Base-by-base conservation (phyloP, 2,888 invertebrate genomes). In the Scaptomyza parva region DNA sequence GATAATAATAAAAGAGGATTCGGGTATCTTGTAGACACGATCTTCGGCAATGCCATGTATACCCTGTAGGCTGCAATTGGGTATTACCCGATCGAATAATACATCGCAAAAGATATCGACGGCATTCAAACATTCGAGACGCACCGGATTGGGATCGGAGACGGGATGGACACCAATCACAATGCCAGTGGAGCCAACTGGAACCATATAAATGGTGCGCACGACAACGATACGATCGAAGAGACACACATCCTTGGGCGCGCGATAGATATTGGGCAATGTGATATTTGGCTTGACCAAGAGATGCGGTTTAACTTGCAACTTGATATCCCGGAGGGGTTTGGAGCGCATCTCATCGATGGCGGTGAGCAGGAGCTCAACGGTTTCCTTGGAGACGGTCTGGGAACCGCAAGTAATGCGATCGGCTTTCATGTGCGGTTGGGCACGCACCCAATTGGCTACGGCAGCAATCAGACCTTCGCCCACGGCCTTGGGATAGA, bases 191-290 rank as follows among this genome's bases (percentile, higher is more conserved):
- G 94, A 92, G 1, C 98, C 98, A 5, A 96, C 91, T 0, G 98
- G 98, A 14, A 97, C 91, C 1, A 95, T 93, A 87, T 94, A 95
- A 52, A 95, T 94, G 30, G 94, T 94, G 28, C 95, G 93, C 0
- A 96, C 95, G 88, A 96, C 95, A 4, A 98, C 94, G 44, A 99
- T 95, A 51, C 99, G 94, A 92, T 99, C 98, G 86, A 96, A 95
- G 65, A 99, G 89, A 66, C 74, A 70, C 9, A 90, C 67, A 0
- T 72, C 40, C 0, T 60, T 51, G 18, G 73, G 81, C 0, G 86
- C 51, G 48, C 86, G 86, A 45, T 90, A 91, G 3, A 78, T 78
- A 8, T 84, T 92, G 5, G 93, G 93, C 35, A 93, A 89, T 79
- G 94, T 94, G 53, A 93, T 86, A 47, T 91, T 93, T 78, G 92